Base-by-base conservation (phyloP, 2,113 vertebrate genomes). In the Alethe castanea region DNA sequence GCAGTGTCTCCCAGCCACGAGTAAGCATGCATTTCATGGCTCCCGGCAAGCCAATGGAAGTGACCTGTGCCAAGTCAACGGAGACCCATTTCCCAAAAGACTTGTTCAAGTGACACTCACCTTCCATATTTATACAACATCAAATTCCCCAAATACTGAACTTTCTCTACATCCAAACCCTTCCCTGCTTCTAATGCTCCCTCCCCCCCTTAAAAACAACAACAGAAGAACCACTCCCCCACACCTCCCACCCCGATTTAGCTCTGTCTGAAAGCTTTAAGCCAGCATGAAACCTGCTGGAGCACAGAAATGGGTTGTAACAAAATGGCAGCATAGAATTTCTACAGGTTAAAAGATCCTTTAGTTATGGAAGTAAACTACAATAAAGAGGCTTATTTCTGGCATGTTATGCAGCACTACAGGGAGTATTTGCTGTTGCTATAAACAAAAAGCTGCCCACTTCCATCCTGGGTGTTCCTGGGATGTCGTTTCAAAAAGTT, bases 341-440 rank as follows among this genome's bases (percentile, higher is more conserved):
- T 78, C 26, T 81, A 89, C 59, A 88, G 65, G n/a, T 88, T 78
- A 88, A 88, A 93, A 85, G 88, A 81, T 79, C 87, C 85, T 95
- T 94, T 80, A 94, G 91, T 87, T 90, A 84, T 13, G 81, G 88
- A 93, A 91, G 80, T 84, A 95, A 78, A 71, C 40, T 94, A 95
- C 92, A 93, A 89, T 54, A 80, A 56, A 88, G 90, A 95, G 92
- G 93, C 88, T 91, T 92, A 95, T 92, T 90, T 95, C 90, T 93
- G 87, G 89, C 87, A 5, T 54, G 86, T 93, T 93, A 83, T 84
- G 93, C 92, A 96, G 95, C 95, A 94, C 88, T 88, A 88, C 85
- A 95, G 93, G 94, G 90, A 96, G 82, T 93, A 95, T 96, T 95
- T 96, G 93, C 93, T 93, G 90, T 93, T 94, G 82, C 95, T 95